Evolutionary conservation across 1,140 invertebrate species (phyloP).

Genomic region (Hypsibius dujardini): DNA sequence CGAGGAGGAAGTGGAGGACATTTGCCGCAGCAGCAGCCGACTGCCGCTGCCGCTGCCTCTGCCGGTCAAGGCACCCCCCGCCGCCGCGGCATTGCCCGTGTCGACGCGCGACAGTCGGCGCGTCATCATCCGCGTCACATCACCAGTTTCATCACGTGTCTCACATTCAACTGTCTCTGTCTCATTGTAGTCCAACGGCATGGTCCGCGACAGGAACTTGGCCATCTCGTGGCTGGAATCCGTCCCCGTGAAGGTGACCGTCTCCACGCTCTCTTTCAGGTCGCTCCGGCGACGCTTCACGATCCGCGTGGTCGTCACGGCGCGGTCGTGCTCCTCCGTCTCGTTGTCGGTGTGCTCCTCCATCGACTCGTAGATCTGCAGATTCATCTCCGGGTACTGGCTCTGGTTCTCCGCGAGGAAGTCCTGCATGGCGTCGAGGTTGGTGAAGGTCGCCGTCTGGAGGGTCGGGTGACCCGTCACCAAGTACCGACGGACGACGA

Average conservation of each 20-base stretch:
- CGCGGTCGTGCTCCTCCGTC: not conserved
- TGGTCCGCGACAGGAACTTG: conserved; percentile 1
- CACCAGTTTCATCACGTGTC: conserved; percentile 3
- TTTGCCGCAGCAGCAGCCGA: not conserved
- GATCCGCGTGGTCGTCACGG: conserved; percentile 10
- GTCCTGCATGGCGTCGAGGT: not conserved
- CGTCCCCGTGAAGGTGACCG: not conserved
- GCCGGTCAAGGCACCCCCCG: too few relatives aligned
- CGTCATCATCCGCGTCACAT: conserved; percentile 12
- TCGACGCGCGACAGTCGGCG: conserved; percentile 16
- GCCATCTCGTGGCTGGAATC: conserved; percentile 15
- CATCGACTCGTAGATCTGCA: conserved; percentile 8
- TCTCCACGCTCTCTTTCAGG: not conserved
- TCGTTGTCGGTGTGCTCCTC: not conserved
- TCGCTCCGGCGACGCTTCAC: conserved; percentile 10
- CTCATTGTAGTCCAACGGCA: not conserved
- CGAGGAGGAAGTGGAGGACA: not conserved
- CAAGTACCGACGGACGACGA: not conserved
- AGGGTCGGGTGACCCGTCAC: conserved; percentile 4
- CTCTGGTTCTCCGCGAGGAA: conserved; percentile 5
- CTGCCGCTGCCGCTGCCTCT: not conserved
- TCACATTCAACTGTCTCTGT: conserved; percentile 14
- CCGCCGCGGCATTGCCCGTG: not conserved
- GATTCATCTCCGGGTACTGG: not conserved
- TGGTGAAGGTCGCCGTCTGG: not conserved